Percentiles rank a stretch among this genome's conserved stretches.
phyloP scores from a whole-genome alignment of 2,797 vertebrate genomes.

The Prionace glauca region DNA sequence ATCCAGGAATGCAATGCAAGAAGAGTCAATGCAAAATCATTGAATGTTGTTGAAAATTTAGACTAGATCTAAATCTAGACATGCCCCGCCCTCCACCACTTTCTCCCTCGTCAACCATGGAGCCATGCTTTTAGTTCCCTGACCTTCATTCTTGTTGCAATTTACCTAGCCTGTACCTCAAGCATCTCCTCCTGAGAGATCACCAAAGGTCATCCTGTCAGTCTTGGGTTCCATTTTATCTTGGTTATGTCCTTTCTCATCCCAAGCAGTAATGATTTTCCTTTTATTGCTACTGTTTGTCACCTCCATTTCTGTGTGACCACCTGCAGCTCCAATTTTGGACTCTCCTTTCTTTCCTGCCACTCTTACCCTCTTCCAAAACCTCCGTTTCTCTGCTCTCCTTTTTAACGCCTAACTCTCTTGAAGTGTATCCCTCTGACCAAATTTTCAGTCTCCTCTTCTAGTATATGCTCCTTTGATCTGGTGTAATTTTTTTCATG shows the following conservation, averaged over 20 bases:
- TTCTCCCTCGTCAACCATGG: too few species aligned
- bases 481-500: background rate
- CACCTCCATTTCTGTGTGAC: background rate
- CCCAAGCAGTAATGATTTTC: too few species aligned
- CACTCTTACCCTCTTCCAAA: background rate
- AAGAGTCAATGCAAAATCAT: background rate
- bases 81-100: too few species aligned
- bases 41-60: background rate
- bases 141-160: too few species aligned
- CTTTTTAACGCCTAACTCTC: background rate
- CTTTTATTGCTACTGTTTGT: too few species aligned
- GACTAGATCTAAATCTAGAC: background rate
- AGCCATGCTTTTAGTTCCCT: too few species aligned
- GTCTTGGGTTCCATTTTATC: too few species aligned
- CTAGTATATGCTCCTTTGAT: background rate
- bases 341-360: background rate
- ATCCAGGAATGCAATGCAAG: background rate
- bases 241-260: too few species aligned
- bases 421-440: background rate
- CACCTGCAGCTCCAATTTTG: background rate
- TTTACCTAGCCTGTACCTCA: too few species aligned
- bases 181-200: too few species aligned
- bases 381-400: background rate
- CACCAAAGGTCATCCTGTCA: too few species aligned
- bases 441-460: background rate